Conservation (phyloP, 2,113 vertebrate species). For the Talpa occidentalis region DNA sequence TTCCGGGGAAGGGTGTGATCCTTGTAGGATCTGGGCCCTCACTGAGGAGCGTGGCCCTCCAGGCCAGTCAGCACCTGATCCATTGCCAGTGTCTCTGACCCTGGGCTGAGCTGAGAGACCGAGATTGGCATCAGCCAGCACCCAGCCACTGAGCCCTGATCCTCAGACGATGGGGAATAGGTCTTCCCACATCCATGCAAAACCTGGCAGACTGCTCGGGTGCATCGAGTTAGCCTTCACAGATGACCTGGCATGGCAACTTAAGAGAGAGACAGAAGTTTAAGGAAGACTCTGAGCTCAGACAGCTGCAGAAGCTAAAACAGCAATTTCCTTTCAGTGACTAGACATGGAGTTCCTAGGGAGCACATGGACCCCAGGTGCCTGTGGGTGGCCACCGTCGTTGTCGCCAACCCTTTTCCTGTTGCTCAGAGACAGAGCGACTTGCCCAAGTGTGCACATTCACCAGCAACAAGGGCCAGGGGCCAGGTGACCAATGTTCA, state of each 20-base stretch:
- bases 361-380: constrained; percentile 10
- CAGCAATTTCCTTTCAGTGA: constrained; percentile 60
- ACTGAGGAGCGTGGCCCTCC: accelerated
- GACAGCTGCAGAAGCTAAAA: constrained; percentile 63
- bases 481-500: not conserved
- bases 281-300: not conserved
- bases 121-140: accelerated
- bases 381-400: not conserved
- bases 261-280: constrained; percentile 32
- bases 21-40: too few species aligned
- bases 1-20: not conserved
- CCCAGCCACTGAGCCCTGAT: not conserved
- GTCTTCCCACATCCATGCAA: not conserved
- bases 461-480: not conserved
- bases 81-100: not conserved
- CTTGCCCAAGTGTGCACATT: not conserved
- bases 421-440: not conserved
- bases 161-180: not conserved
- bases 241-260: constrained; percentile 22
- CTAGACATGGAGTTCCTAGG: not conserved
- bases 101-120: not conserved
- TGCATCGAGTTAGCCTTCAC: not conserved
- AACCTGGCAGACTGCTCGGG: not conserved
- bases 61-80: not conserved
- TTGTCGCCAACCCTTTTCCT: not conserved